Base-by-base conservation (phyloP, 2,888 invertebrate species). In the Scelioninae gen. 1 region DNA sequence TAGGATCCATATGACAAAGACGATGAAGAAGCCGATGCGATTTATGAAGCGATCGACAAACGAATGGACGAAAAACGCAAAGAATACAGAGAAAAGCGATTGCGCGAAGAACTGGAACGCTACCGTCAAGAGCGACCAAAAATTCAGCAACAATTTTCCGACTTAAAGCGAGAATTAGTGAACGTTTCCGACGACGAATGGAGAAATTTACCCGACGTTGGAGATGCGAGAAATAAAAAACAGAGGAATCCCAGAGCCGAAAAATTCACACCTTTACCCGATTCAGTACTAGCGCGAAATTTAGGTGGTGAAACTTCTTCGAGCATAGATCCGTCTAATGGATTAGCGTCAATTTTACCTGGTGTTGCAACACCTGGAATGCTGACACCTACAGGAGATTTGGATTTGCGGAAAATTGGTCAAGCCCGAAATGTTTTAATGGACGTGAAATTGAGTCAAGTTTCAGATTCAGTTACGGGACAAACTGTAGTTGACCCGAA, bases 401-500 rank as follows among this genome's bases (percentile, higher is more conserved):
- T 99, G 92, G 99, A 99, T 94, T 94, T 99, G 88, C 94, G 98
- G 80, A 99, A 99, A 94, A 99, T 99, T 89, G 99, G 99, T 5
- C 98, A 99, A 93, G 99, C 99, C 0, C 95, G 99, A 91, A 99
- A 99, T 92, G 98, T 99, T 3, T 93, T 99, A 3, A 99, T 99
- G 99, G 98, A 98, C 90, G 99, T 99, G 0, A 99, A 99, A 93
- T 93, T 99, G 32, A 92, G 89, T 82, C 92, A 93, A 84, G 97
- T 97, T 1, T 99, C 99, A 0, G 99, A 99, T 93, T 99, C 99
- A 0, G 99, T 99, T 0, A 97, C 97, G 2, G 99, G 99, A 0
- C 99, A 99, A 93, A 99, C 99, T 0, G 99, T 99, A 0, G 99
- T 99, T 0, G 99, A 99, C 93, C 99, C 99, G 0, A 99, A 99